These are phyloP conservation scores for Blastomussa wellsi DNA, from an alignment of 92 coral and sea anemone genomes.

Conservation along the genomic window DNA sequence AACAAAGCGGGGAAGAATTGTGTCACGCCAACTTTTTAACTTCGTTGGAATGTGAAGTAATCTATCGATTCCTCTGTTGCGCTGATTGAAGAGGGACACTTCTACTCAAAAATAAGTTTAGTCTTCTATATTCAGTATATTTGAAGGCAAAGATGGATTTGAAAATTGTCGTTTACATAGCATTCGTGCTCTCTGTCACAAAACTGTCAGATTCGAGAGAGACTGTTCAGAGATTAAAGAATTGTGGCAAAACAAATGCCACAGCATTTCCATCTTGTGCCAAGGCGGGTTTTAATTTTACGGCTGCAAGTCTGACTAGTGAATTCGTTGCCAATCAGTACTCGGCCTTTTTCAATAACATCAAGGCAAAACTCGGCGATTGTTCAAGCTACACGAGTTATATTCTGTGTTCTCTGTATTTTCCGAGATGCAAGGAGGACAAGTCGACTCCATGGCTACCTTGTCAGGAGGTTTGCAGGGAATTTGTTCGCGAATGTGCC, in stretches of 20 bases:
- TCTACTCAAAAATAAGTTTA: not conserved
- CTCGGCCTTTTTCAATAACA: constrained; percentile 1
- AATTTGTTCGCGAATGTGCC: constrained; percentile 46
- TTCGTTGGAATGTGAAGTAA: not conserved
- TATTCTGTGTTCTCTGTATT: constrained; percentile 50
- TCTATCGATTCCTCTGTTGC: not conserved
- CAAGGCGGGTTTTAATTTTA: constrained; percentile 9
- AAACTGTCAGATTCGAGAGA: not conserved
- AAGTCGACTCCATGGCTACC: constrained; percentile 40
- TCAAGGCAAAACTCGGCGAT: constrained; percentile 9
- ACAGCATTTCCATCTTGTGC: constrained; percentile 11
- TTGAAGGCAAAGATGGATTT: constrained; percentile 4
- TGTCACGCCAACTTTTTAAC: not conserved
- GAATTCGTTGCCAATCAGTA: not conserved
- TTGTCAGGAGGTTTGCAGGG: constrained; percentile 58
- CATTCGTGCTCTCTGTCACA: not conserved
- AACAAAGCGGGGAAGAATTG: not conserved
- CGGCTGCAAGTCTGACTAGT: not conserved
- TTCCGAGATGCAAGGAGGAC: constrained; percentile 48
- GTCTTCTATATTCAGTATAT: not conserved
- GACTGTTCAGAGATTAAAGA: not conserved
- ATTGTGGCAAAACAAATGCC: constrained; percentile 2
- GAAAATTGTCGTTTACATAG: not conserved
- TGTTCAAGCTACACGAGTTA: constrained; percentile 49
- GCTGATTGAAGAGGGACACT: not conserved